phyloP scores from a whole-genome alignment of 2,797 vertebrate genomes.

The Epinephelus awoara region DNA sequence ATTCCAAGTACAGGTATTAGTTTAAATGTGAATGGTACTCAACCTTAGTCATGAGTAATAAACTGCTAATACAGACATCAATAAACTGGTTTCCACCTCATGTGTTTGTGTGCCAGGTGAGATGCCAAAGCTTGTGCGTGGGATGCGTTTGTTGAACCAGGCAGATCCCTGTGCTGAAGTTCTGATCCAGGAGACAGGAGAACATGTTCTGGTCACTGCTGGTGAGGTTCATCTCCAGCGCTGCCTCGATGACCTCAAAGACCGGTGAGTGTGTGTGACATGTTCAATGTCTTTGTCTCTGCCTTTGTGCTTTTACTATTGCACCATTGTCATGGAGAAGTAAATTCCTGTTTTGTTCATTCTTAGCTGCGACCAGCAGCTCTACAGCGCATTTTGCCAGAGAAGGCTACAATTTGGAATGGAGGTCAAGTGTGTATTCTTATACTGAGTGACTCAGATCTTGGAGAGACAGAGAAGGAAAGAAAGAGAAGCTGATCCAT shows the following conservation, averaged over 20 bases:
- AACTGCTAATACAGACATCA: background rate
- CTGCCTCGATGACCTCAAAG: constrained; percentile 94
- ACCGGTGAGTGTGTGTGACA: constrained; percentile 87
- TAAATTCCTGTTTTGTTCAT: background rate
- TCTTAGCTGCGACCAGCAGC: too few species aligned
- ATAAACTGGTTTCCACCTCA: background rate
- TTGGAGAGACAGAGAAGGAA: background rate
- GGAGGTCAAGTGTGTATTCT: background rate
- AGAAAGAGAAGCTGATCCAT: background rate
- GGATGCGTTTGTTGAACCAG: constrained; percentile 98
- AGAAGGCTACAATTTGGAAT: background rate
- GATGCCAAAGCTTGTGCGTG: constrained; percentile 95
- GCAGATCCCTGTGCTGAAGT: constrained; percentile 97
- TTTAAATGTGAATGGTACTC: too few species aligned
- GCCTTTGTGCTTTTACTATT: background rate
- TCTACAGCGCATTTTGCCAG: too few species aligned
- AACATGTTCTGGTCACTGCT: constrained; percentile 96
- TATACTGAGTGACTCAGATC: constrained; percentile 19
- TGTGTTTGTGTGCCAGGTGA: constrained; percentile 87
- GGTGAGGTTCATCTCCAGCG: constrained; percentile 98
- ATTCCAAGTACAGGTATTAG: too few species aligned
- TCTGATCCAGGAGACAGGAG: constrained; percentile 97
- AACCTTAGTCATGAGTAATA: background rate
- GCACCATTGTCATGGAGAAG: background rate
- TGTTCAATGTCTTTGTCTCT: background rate